These are phyloP conservation scores for Mylabris phalerata DNA, from an alignment of 1,140 invertebrate genomes.

Conservation along the genomic window DNA sequence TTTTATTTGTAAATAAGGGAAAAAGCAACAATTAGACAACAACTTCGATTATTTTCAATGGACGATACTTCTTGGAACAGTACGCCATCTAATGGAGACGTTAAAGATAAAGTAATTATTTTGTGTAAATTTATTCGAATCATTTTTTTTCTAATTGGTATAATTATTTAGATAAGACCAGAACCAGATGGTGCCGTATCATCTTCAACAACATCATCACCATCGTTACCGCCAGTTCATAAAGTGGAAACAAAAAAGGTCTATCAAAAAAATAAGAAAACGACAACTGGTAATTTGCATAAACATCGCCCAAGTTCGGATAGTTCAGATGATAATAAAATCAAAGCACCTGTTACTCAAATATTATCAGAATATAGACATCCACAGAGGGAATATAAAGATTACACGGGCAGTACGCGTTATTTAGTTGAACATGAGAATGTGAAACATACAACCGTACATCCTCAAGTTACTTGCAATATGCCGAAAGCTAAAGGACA, in stretches of 20 bases:
- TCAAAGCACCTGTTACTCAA: constrained; percentile 28
- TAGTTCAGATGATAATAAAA: constrained; percentile 24
- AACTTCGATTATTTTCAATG: constrained; percentile 59
- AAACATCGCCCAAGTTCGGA: constrained; percentile 16
- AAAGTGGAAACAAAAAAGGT: constrained; percentile 15
- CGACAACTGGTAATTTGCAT: neutral
- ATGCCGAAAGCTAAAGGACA: constrained; percentile 36
- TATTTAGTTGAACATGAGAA: constrained; percentile 9
- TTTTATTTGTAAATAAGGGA: constrained; percentile 47
- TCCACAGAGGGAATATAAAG: constrained; percentile 38
- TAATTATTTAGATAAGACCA: constrained; percentile 17
- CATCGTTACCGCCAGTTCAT: constrained; percentile 9
- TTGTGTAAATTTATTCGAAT: neutral
- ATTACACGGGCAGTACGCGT: constrained; percentile 21
- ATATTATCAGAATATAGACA: constrained; percentile 39
- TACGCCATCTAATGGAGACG: constrained; percentile 29
- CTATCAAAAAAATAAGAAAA: constrained; percentile 20
- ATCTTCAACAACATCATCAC: constrained; percentile 27
- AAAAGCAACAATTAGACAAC: constrained; percentile 67
- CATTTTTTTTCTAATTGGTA: constrained; percentile 1
- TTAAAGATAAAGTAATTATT: constrained; percentile 27
- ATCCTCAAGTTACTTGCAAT: constrained; percentile 38
- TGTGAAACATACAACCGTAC: constrained; percentile 25
- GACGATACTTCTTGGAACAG: constrained; percentile 44
- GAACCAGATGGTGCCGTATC: constrained; percentile 61